phyloP scores from a whole-genome alignment of 2,113 vertebrate genomes.

The Petromus typicus region DNA sequence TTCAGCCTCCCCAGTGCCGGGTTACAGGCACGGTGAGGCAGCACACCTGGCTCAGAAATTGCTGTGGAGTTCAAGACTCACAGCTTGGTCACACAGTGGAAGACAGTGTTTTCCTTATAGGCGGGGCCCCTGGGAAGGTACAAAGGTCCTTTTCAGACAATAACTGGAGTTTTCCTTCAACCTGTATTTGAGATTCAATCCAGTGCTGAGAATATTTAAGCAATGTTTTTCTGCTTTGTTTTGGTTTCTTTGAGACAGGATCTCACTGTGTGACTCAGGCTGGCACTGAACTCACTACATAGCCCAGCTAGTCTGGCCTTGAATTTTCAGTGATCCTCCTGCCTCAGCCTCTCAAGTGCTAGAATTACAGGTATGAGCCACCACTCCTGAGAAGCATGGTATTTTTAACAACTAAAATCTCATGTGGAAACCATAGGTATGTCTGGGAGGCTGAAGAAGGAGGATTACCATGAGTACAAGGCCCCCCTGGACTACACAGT shows the following conservation, averaged over 20 bases:
- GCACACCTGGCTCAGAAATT: not conserved
- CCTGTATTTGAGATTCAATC: not conserved
- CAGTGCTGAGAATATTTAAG: not conserved
- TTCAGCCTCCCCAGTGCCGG: not conserved
- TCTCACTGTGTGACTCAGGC: too few relatives aligned
- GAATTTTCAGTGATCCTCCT: too few relatives aligned
- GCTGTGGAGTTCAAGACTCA: not conserved
- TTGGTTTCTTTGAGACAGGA: too few relatives aligned
- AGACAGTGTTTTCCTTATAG: not conserved
- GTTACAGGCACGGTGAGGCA: too few relatives aligned
- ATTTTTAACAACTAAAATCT: conserved; percentile 13
- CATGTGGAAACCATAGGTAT: not conserved
- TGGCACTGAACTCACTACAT: too few relatives aligned
- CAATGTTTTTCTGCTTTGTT: too few relatives aligned
- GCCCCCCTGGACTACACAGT: not conserved
- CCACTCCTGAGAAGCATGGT: not conserved
- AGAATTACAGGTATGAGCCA: not conserved
- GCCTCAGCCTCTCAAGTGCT: not conserved
- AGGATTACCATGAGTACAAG: not conserved
- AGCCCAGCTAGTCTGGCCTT: too few relatives aligned
- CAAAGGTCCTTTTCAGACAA: not conserved
- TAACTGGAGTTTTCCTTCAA: not conserved
- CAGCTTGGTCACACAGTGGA: not conserved
- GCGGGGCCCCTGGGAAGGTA: not conserved
- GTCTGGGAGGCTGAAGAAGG: not conserved